Evolutionary conservation across 2,797 vertebrate species (phyloP).

Genomic region (Cuniculus paca): DNA sequence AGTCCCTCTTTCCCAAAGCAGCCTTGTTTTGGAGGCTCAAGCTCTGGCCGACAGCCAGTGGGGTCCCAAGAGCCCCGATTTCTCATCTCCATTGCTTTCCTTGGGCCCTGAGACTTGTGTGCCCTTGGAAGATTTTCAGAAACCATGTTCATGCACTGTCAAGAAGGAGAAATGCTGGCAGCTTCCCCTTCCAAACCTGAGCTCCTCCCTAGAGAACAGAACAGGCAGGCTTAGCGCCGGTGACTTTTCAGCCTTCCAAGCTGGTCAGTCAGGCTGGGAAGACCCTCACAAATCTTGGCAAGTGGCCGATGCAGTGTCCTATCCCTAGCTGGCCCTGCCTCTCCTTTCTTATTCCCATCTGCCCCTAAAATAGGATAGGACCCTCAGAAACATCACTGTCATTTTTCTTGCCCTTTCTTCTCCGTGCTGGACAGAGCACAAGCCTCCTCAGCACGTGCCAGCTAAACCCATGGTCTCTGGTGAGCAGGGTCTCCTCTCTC

Average conservation of each 20-base stretch:
- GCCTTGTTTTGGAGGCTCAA: background rate
- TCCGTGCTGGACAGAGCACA: background rate
- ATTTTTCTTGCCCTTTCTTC: background rate
- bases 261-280: background rate
- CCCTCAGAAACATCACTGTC: background rate
- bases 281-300: background rate
- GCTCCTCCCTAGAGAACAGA: background rate
- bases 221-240: no score
- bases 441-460: background rate
- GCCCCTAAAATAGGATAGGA: background rate
- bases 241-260: background rate
- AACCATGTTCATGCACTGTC: background rate
- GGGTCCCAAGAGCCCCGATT: background rate
- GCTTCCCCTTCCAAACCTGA: background rate
- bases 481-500: background rate
- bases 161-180: rapidly evolving
- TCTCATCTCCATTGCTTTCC: background rate
- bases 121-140: background rate
- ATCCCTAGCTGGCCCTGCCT: background rate
- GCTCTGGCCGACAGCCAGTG: background rate
- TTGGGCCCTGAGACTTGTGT: background rate
- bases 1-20: background rate
- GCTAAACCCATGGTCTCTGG: background rate
- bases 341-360: background rate
- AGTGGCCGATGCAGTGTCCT: background rate